Base-by-base conservation (phyloP, 2,888 invertebrate genomes). In the Caenorhabditis zanzibari region DNA sequence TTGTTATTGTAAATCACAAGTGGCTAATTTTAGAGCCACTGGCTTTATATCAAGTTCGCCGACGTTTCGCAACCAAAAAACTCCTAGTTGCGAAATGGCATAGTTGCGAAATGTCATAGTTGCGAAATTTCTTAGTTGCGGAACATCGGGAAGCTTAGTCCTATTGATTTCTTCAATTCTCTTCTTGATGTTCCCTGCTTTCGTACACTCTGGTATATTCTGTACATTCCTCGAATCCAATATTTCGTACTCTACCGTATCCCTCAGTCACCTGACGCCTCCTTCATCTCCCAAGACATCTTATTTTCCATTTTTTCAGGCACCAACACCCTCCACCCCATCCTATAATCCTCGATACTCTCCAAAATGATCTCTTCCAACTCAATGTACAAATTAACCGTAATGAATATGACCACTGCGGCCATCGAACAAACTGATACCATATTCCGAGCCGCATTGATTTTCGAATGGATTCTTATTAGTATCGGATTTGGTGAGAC, bases 341-440 rank as follows among this genome's bases (percentile, higher is more conserved):
- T 14, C 14, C 2, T 1, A 16, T 16, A 14, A 44, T 44, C 5
- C 19, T 44, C 44, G 2, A 0, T 7, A n/a, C 10, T 54, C 26
- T 14, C 19, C 6, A 54, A 14, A 1, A 71, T 58, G 47, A n/a
- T 61, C 10, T 12, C 19, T 26, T 19, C 74, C 4, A 9, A 41
- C 2, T 28, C 22, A 9, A 82, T 82, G 81, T 82, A 76, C 41
- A 75, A 82, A 19, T 19, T 76, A 28, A 82, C 81, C 14, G 76
- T 82, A 14, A 61, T 82, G 64, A 82, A 82, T 59, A 75, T 82
- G 81, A 82, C 81, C n/a, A 72, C 75, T 5, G 75, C 81, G 10
- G 54, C 71, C 35, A 76, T 82, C 32, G 76, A 82, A 22, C 28
- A 76, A 26, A 82, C 75, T 1, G 81, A 82, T 32, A 26, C 61